These are phyloP conservation scores for Leucoma salicis DNA, from an alignment of 2,888 invertebrate genomes.

Conservation along the genomic window DNA sequence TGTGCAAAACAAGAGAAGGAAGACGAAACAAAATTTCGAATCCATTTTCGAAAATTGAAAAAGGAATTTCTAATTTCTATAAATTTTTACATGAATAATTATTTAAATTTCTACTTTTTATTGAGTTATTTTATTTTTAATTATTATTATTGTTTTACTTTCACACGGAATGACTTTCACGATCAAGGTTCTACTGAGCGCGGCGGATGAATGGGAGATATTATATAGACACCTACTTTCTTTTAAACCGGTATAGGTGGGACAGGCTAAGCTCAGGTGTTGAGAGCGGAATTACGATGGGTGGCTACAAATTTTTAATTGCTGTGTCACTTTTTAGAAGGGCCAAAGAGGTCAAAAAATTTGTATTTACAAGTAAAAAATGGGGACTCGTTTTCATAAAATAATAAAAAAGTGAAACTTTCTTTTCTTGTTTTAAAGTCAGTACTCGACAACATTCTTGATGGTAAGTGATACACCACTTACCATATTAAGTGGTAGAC, in stretches of 20 bases:
- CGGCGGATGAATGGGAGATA: conserved; percentile 31
- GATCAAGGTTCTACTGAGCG: conserved; percentile 54
- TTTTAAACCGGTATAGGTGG: conserved; percentile 46
- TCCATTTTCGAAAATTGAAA: conserved; percentile 46
- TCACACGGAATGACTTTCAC: conserved; percentile 22
- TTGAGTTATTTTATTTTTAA: conserved; percentile 5
- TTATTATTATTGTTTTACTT: conserved; percentile 21
- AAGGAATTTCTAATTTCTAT: neutral
- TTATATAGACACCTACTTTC: conserved; percentile 53
- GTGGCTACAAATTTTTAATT: conserved; percentile 12
- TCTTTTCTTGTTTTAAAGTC: neutral
- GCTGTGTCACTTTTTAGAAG: neutral
- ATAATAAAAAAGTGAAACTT: neutral
- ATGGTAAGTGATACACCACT: too few species aligned
- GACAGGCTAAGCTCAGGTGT: conserved; percentile 21
- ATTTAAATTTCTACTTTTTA: neutral
- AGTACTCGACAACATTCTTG: too few species aligned
- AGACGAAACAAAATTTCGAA: conserved; percentile 40
- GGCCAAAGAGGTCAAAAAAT: neutral
- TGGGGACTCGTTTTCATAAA: neutral
- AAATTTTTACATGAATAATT: conserved; percentile 6
- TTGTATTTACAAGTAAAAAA: neutral
- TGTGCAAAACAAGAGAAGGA: conserved; percentile 46
- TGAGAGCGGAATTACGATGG: conserved; percentile 24
- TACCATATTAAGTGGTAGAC: too few species aligned